Evolutionary conservation across 2,888 invertebrate species (phyloP).

Genomic region (Melitaea athalia): DNA sequence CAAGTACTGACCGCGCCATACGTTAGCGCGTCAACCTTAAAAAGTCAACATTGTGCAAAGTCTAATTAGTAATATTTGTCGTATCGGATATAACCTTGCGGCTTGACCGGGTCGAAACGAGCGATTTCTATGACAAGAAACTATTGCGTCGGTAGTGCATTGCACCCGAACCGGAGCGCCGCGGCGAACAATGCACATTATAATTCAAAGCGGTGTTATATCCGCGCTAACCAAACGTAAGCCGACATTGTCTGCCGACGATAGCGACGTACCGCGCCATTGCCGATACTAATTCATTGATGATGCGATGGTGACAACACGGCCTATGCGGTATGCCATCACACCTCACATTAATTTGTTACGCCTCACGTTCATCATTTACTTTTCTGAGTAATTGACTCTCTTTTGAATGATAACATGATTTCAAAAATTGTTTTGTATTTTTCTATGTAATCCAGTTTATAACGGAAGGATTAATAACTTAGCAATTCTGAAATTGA

Average conservation of each 20-base stretch:
- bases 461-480: too few relatives aligned
- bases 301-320: conserved; percentile 51
- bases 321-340: conserved; percentile 36
- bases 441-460: too few relatives aligned
- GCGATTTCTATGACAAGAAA: conserved; percentile 72
- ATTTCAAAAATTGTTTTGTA: too few relatives aligned
- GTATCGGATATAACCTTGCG: conserved; percentile 45
- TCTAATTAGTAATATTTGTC: not conserved
- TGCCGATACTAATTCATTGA: conserved; percentile 52
- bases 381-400: not conserved
- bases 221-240: conserved; percentile 74
- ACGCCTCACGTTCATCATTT: conserved; percentile 3
- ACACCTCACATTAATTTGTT: conserved; percentile 10
- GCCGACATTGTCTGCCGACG: conserved; percentile 39
- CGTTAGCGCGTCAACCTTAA: too few relatives aligned
- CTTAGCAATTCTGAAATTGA: too few relatives aligned
- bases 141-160: conserved; percentile 73
- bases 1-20: too few relatives aligned
- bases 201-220: conserved; percentile 78
- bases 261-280: conserved; percentile 44
- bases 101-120: conserved; percentile 53
- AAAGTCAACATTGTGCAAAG: too few relatives aligned
- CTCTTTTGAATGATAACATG: conserved; percentile 1
- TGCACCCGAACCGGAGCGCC: conserved; percentile 70
- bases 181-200: conserved; percentile 78